Conservation (phyloP, 2,888 invertebrate species). For the Lomographa bimaculata region DNA sequence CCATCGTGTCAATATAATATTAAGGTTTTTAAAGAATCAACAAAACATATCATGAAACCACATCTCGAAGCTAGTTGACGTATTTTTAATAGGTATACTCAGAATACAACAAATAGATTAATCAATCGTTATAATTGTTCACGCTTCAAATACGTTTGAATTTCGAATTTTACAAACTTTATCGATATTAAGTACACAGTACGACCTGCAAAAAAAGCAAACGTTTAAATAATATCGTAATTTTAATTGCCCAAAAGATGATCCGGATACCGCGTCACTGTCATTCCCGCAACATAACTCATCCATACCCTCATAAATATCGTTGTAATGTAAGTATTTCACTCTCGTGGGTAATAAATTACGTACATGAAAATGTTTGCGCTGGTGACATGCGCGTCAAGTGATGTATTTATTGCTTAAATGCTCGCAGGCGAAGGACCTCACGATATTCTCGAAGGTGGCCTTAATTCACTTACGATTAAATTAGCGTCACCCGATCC, state of each 20-base stretch:
- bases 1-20: no score
- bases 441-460: conserved; percentile 60
- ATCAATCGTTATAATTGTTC: no score
- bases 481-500: conserved; percentile 69
- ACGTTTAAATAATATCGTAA: conserved; percentile 12
- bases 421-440: conserved; percentile 38
- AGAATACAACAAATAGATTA: no score
- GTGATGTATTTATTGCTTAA: conserved; percentile 65
- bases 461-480: conserved; percentile 69
- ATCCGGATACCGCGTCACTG: conserved; percentile 20
- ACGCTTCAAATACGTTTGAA: no score
- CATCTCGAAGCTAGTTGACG: no score
- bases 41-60: no score
- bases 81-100: no score
- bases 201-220: no score
- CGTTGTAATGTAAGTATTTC: conserved; percentile 58
- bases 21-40: no score
- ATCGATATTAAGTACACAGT: no score
- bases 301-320: conserved; percentile 52
- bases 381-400: conserved; percentile 46
- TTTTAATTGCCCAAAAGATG: conserved; percentile 23
- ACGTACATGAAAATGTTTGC: conserved; percentile 49
- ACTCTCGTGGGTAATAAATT: conserved; percentile 59
- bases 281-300: conserved; percentile 26
- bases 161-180: no score